Conservation (phyloP, 2,888 invertebrate genomes). For the Torymus texanus region DNA sequence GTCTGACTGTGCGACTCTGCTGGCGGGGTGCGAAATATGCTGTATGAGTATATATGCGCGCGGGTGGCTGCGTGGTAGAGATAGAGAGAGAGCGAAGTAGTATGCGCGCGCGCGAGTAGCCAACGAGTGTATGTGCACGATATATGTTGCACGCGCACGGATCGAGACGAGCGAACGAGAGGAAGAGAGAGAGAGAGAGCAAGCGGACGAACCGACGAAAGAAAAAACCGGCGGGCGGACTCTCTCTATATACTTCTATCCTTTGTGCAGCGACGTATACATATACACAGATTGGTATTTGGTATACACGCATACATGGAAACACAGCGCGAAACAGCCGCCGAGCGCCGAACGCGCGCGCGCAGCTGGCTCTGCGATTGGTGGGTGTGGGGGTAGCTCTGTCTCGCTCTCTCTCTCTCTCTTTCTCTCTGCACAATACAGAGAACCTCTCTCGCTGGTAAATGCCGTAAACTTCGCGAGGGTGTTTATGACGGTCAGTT, state of each 20-base stretch:
- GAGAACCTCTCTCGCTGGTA: not conserved
- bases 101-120: too few relatives aligned
- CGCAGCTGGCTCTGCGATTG: not conserved
- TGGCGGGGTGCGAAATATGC: too few relatives aligned
- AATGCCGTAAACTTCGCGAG: not conserved
- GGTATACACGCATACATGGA: conserved; percentile 8
- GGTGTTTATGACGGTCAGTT: too few relatives aligned
- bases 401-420: conserved; percentile 3
- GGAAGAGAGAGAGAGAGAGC: not conserved
- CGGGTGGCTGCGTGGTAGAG: too few relatives aligned
- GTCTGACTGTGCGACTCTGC: not conserved
- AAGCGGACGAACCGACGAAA: not conserved
- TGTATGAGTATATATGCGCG: too few relatives aligned
- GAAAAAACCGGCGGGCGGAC: conserved; percentile 22
- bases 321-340: conserved; percentile 8
- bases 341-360: conserved; percentile 30
- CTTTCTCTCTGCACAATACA: not conserved
- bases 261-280: too few relatives aligned
- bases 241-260: too few relatives aligned
- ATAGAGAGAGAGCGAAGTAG: too few relatives aligned
- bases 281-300: too few relatives aligned
- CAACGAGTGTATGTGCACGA: too few relatives aligned
- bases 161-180: not conserved
- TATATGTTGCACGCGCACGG: too few relatives aligned
- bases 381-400: not conserved